These are phyloP conservation scores for Gryllus longicercus DNA, from an alignment of 2,888 invertebrate genomes.

Conservation along the genomic window DNA sequence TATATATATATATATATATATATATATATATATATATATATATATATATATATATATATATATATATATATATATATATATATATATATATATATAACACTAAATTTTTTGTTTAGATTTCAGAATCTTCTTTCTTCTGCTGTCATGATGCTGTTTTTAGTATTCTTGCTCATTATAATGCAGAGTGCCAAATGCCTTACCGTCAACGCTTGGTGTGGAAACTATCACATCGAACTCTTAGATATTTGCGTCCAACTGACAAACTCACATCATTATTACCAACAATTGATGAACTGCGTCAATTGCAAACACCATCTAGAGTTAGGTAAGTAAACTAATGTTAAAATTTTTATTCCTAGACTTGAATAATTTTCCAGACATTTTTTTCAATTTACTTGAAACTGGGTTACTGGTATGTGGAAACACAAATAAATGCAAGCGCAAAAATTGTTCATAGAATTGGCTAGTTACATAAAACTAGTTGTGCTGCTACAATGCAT, in stretches of 20 bases:
- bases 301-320: conserved; percentile 39
- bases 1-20: background rate
- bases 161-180: conserved; percentile 69
- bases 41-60: background rate
- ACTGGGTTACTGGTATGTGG: too few species aligned
- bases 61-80: background rate
- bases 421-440: too few species aligned
- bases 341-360: background rate
- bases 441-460: too few species aligned
- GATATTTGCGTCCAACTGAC: conserved; percentile 70
- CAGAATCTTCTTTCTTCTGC: conserved; percentile 60
- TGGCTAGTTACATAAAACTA: too few species aligned
- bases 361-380: conserved; percentile 2
- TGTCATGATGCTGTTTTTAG: conserved; percentile 61
- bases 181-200: conserved; percentile 62
- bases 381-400: too few species aligned
- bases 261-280: conserved; percentile 68
- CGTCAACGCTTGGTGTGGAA: conserved; percentile 74
- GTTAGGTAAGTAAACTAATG: conserved; percentile 28
- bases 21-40: background rate
- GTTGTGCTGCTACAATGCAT: too few species aligned
- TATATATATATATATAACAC: background rate
- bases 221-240: conserved; percentile 68
- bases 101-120: conserved; percentile 55
- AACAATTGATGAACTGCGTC: conserved; percentile 67